A percentile compares a stretch with the other conserved stretches of the same genome.
These are phyloP conservation scores for Mactra quadrangularis DNA, from an alignment of 1,140 invertebrate genomes.

Conservation along the genomic window DNA sequence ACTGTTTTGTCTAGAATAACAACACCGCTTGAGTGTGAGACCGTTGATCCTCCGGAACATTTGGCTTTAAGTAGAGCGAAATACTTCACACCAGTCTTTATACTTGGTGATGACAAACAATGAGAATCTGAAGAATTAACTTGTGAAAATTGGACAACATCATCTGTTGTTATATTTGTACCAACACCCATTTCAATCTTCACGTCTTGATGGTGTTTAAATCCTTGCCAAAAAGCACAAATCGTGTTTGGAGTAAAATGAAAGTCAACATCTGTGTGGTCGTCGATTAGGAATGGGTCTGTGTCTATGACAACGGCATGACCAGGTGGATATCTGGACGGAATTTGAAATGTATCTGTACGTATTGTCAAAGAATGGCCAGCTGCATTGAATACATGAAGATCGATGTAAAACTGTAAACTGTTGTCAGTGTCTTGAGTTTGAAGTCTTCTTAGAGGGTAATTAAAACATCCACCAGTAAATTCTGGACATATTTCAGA, in stretches of 20 bases:
- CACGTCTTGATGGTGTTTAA: constrained; percentile 14
- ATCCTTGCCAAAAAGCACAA: constrained; percentile 12
- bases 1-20: not conserved
- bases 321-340: constrained; percentile 29
- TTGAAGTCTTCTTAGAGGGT: constrained; percentile 10
- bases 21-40: not conserved
- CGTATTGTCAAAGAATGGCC: not conserved
- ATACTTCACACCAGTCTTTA: not conserved
- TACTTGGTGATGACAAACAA: not conserved
- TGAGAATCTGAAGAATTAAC: not conserved
- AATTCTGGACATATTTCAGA: not conserved
- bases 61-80: not conserved
- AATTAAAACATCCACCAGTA: constrained; percentile 22
- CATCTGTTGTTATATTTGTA: not conserved
- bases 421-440: constrained; percentile 11
- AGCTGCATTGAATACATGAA: constrained; percentile 27
- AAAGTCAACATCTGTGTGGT: not conserved
- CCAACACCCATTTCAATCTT: constrained; percentile 31
- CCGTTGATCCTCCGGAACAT: not conserved
- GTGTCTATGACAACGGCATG: not conserved
- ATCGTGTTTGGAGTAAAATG: constrained; percentile 17
- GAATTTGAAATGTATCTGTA: constrained; percentile 2
- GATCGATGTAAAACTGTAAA: constrained; percentile 1
- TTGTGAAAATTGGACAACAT: not conserved
- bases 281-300: not conserved